Base-by-base conservation (phyloP, 2,888 invertebrate species). In the Pseudanteris insignis region DNA sequence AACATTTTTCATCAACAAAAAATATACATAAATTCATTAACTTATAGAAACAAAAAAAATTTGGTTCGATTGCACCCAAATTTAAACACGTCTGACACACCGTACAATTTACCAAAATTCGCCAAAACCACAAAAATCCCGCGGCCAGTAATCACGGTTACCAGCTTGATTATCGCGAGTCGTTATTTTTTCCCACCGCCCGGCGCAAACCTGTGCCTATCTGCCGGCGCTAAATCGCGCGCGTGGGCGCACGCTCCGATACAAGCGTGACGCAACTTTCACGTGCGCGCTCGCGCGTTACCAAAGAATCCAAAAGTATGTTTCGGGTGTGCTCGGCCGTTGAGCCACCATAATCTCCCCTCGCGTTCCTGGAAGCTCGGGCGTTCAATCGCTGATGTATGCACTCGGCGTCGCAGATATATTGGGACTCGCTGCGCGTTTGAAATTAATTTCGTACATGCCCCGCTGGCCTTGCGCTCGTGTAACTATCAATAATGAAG, bases 401-500 rank as follows among this genome's bases (percentile, higher is more conserved):
- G 72, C 70, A 74, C 74, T 76, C 68, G 67, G 64, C 70, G 51
- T 64, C 50, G 63, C 66, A 68, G 72, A 74, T 73, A 72, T 73
- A 76, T 77, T 68, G 70, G 68, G 67, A 71, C 71, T 75, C 69
- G 67, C 63, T 65, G 50, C 68, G 71, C 70, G 71, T 73, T 73
- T 67, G 70, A 75, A 78, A 77, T 75, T 76, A 76, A 78, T 75
- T 77, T 75, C 71, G 70, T 72, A 75, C 73, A 70, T 72, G 72
- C 71, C 70, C 71, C 71, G 72, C 70, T 70, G 75, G 73, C 70
- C 71, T 75, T 68, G 71, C 65, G 71, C 63, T 54, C 76, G 43
- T 77, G 77, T 76, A 77, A 74, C 76, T 74, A 76, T 77, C 76
- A 78, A 77, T 78, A n/a, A n/a, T n/a, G n/a, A n/a, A n/a, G n/a